These are phyloP conservation scores for Lutjanus campechanus DNA, from an alignment of 2,797 vertebrate genomes.

Conservation along the genomic window DNA sequence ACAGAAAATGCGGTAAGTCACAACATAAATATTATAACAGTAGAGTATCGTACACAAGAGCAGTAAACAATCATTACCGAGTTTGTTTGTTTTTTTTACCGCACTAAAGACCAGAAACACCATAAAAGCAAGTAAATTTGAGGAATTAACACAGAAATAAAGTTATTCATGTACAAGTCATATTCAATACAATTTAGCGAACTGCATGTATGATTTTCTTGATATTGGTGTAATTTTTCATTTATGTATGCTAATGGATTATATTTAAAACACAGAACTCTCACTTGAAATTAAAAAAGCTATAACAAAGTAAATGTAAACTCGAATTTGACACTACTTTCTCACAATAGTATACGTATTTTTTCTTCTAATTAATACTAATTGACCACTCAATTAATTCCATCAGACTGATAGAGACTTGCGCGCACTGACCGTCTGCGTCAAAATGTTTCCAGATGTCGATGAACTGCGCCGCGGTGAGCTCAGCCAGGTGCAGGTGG, in stretches of 20 bases:
- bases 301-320: no score
- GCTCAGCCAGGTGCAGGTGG: slow-evolving; percentile 92
- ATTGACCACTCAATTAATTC: background rate
- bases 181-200: background rate
- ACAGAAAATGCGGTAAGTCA: background rate
- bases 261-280: background rate
- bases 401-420: background rate
- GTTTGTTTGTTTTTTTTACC: background rate
- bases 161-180: background rate
- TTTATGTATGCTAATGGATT: background rate
- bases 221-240: background rate
- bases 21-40: background rate
- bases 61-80: background rate
- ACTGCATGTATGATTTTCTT: background rate
- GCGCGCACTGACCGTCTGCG: slow-evolving; percentile 90
- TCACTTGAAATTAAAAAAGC: background rate
- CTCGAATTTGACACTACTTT: no score
- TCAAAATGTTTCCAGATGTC: slow-evolving; percentile 97
- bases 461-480: slow-evolving; percentile 95
- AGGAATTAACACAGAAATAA: background rate
- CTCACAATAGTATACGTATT: background rate
- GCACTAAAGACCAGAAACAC: background rate
- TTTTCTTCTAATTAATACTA: background rate
- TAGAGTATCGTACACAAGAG: background rate
- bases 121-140: background rate